Conservation (phyloP, 2,797 vertebrate genomes). For the Leptodactylus fallax region DNA sequence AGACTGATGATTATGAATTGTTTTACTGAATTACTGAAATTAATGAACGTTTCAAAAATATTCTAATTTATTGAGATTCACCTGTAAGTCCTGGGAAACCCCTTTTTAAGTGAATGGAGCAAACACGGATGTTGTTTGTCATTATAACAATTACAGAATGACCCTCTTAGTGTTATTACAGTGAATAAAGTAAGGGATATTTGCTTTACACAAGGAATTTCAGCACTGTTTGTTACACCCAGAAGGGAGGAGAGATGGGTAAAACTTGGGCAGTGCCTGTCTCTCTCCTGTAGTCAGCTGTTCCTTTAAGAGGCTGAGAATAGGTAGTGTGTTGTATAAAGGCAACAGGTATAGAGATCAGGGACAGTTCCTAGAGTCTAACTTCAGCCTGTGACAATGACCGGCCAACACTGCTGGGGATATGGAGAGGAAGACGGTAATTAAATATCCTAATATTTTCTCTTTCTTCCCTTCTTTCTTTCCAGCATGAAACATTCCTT, state of each 20-base stretch:
- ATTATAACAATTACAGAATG: not conserved
- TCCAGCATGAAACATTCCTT: constrained; percentile 38
- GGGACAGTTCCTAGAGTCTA: constrained; percentile 38
- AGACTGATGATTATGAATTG: no score
- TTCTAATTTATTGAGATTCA: no score
- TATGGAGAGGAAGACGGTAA: constrained; percentile 93
- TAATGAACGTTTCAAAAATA: no score
- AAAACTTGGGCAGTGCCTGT: constrained; percentile 37
- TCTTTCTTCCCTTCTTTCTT: constrained; percentile 10
- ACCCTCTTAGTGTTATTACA: not conserved
- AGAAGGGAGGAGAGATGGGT: not conserved
- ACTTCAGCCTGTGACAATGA: constrained; percentile 78
- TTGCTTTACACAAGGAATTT: not conserved
- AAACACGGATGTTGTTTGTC: no score
- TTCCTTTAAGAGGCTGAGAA: constrained; percentile 73
- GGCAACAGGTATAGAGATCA: constrained; percentile 67
- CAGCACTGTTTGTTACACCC: not conserved
- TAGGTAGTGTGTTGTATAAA: constrained; percentile 71
- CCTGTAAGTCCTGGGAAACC: no score
- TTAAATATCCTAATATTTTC: constrained; percentile 71
- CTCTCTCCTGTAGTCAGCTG: constrained; percentile 56
- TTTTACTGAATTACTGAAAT: no score
- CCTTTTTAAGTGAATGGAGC: no score
- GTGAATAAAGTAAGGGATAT: not conserved
- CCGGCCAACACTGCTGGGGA: constrained; percentile 86